Conservation (phyloP, 1,140 invertebrate genomes). For the Oncopodura yosiiana region DNA sequence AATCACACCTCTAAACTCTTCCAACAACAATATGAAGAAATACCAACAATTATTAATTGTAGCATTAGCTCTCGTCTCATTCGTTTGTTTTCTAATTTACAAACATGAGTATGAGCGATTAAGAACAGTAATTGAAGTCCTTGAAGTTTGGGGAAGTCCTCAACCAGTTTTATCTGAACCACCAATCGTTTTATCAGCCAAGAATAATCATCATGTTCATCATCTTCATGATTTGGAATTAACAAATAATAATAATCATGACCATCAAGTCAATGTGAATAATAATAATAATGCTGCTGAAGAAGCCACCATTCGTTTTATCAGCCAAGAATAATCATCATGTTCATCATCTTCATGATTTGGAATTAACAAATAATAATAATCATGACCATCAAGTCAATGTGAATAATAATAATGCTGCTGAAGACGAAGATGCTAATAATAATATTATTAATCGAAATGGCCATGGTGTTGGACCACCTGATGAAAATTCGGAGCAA, state of each 20-base stretch:
- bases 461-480: slow-evolving; percentile 7
- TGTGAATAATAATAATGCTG: neutral
- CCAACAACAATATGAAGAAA: slow-evolving; percentile 60
- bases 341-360: no score
- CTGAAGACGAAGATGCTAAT: neutral
- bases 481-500: neutral
- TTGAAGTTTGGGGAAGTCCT: slow-evolving; percentile 57
- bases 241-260: neutral
- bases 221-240: no score
- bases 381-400: neutral
- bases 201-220: no score
- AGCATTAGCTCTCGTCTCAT: slow-evolving; percentile 53
- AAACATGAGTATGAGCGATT: slow-evolving; percentile 65
- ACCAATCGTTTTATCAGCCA: neutral
- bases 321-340: no score
- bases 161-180: neutral
- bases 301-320: neutral
- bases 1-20: no score
- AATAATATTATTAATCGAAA: slow-evolving; percentile 1
- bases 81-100: slow-evolving; percentile 60
- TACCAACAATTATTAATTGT: slow-evolving; percentile 61
- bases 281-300: neutral
- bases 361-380: slow-evolving; percentile 3
- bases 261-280: no score
- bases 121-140: slow-evolving; percentile 61